Conservation (phyloP, 2,113 vertebrate species). For the Pachyramphus minor region DNA sequence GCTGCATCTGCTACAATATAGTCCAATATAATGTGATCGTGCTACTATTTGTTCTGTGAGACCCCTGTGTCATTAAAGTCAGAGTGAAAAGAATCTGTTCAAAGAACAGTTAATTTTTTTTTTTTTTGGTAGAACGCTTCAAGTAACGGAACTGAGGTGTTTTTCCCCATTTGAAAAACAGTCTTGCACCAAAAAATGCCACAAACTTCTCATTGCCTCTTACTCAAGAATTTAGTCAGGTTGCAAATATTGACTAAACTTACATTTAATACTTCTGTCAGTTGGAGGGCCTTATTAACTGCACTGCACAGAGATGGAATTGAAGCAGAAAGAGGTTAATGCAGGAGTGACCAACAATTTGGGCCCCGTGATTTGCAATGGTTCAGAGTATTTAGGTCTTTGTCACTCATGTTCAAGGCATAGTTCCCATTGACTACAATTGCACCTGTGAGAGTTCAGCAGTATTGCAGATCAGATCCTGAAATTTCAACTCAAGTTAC, state of each 20-base stretch:
- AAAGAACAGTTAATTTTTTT: neutral
- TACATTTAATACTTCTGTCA: neutral
- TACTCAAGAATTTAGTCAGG: neutral
- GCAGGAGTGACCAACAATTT: neutral
- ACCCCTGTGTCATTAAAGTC: neutral
- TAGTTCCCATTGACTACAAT: neutral
- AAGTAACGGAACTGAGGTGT: neutral
- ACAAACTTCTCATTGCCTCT: neutral
- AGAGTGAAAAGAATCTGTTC: neutral
- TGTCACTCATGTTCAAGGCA: neutral
- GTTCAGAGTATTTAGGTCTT: neutral
- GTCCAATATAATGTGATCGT: neutral
- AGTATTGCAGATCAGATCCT: neutral
- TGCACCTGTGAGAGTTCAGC: neutral
- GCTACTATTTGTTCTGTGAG: neutral
- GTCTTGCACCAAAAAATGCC: neutral
- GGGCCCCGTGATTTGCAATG: neutral
- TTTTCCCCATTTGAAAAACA: neutral
- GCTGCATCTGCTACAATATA: neutral
- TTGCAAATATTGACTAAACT: neutral
- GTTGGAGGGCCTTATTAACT: neutral
- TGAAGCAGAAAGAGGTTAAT: neutral
- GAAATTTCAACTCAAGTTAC: neutral
- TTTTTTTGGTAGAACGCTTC: neutral
- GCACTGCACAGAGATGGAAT: neutral